phyloP scores from a whole-genome alignment of 2,888 invertebrate genomes.

The Disparrhopalites patrizii region DNA sequence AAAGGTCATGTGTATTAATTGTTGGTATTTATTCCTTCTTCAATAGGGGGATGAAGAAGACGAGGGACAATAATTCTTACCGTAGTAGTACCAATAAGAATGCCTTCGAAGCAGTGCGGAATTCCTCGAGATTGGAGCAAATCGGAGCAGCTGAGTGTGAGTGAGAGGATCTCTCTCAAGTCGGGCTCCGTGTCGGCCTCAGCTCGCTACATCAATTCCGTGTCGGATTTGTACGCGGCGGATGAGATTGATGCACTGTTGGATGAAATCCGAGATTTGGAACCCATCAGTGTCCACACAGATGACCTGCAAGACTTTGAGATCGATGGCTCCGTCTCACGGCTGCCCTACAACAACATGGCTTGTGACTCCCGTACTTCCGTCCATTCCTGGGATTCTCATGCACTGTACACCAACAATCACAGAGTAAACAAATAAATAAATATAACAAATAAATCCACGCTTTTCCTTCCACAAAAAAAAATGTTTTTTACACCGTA shows the following conservation, averaged over 20 bases:
- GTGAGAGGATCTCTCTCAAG: slow-evolving; percentile 46
- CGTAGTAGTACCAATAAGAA: too few species aligned
- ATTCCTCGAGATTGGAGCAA: slow-evolving; percentile 49
- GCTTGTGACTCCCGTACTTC: slow-evolving; percentile 58
- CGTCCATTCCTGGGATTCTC: slow-evolving; percentile 75
- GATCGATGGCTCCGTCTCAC: slow-evolving; percentile 58
- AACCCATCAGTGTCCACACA: slow-evolving; percentile 69
- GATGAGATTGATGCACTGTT: slow-evolving; percentile 76
- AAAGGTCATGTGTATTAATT: too few species aligned
- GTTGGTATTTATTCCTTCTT: too few species aligned
- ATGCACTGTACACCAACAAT: slow-evolving; percentile 70
- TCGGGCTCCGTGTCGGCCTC: slow-evolving; percentile 48
- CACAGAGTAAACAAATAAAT: slow-evolving; percentile 49
- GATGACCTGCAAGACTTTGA: slow-evolving; percentile 60
- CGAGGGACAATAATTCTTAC: too few species aligned
- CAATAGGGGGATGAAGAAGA: too few species aligned
- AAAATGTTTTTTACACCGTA: too few species aligned
- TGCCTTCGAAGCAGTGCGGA: slow-evolving; percentile 48
- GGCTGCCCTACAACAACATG: slow-evolving; percentile 58
- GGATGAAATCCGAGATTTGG: slow-evolving; percentile 75
- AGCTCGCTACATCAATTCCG: slow-evolving; percentile 58
- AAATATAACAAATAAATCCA: too few species aligned
- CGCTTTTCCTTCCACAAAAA: too few species aligned
- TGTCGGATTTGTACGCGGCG: slow-evolving; percentile 75
- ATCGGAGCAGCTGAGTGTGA: slow-evolving; percentile 48